Evolutionary conservation across 2,888 invertebrate genomes (phyloP).

Genomic region (Orthonychiurus folsomi): DNA sequence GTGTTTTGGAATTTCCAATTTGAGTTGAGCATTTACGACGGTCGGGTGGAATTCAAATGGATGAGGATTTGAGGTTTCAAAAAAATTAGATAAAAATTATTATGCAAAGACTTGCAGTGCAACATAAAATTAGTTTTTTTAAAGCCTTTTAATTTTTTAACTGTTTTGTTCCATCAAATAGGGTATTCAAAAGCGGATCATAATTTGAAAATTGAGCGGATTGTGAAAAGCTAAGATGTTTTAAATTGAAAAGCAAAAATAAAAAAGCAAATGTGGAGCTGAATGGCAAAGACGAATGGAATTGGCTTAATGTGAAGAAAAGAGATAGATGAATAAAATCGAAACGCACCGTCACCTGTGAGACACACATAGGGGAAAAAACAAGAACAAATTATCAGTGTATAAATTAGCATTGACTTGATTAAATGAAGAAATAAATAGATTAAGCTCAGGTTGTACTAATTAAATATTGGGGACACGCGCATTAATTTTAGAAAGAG

Average conservation of each 20-base stretch:
- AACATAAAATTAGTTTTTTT: too few species aligned
- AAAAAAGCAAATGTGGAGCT: too few species aligned
- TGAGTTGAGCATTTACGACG: neutral
- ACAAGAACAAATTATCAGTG: conserved; percentile 20
- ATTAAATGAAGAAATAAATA: neutral
- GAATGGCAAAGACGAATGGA: too few species aligned
- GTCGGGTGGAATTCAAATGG: neutral
- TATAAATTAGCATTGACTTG: neutral
- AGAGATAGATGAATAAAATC: conserved; percentile 19
- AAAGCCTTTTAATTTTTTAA: too few species aligned
- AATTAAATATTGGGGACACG: neutral
- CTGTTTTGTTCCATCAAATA: too few species aligned
- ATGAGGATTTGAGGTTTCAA: neutral
- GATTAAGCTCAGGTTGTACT: neutral
- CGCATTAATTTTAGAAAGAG: neutral
- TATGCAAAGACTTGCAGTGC: too few species aligned
- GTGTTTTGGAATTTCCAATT: too few species aligned
- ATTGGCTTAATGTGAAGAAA: too few species aligned
- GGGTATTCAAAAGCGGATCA: too few species aligned
- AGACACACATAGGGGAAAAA: conserved; percentile 15
- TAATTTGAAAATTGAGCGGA: too few species aligned
- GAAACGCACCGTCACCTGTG: conserved; percentile 40
- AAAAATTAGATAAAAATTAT: neutral
- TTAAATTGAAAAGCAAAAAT: too few species aligned
- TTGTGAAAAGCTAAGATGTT: too few species aligned